Evolutionary conservation across 1,140 invertebrate species (phyloP), one percentile per base, ranked within the genome.

Genomic region (Phenacoccus solenopsis): DNA sequence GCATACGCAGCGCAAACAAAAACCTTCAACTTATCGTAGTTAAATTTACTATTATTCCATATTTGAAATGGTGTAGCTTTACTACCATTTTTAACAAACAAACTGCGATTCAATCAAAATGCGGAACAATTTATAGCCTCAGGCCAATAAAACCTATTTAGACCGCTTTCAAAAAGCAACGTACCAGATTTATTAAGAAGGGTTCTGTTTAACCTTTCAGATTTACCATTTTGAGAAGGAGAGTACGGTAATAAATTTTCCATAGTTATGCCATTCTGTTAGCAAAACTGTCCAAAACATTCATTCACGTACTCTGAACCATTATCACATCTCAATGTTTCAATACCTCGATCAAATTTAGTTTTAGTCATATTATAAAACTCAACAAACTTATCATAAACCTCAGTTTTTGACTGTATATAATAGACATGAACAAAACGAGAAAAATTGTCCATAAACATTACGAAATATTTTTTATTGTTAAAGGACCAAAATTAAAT

Each of bases 191-290:
- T 67, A 69, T 75, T 75, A n/a, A 76, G 72, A 2, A 78, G 28
- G 12, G 75, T 78, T 56, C 78, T 35, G 69, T 78, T 79, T 28
- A 76, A 77, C 56, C 79, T 64, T 73, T 82, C 82, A n/a, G 77
- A 76, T 25, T 73, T 73, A 7, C 80, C 80, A 74, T 84, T 84
- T 71, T 82, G 77, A 73, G 84, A 72, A 0, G 81, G 79, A 3
- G 77, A 80, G 71, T 82, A 82, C 0, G 76, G 61, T 21, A 77
- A 75, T 20, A 75, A 76, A 7, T 69, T 76, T 73, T 80, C 75
- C 71, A 81, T 78, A 25, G 28, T 68, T 22, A 81, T 79, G 30
- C 73, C 74, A 9, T 75, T 20, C 9, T 77, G 74, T 32, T 75
- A 75, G 24, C 76, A 72, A 32, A 12, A 67, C 35, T 28, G 30